Evolutionary conservation across 2,888 invertebrate genomes (phyloP).

Genomic region (Pollenia labialis): DNA sequence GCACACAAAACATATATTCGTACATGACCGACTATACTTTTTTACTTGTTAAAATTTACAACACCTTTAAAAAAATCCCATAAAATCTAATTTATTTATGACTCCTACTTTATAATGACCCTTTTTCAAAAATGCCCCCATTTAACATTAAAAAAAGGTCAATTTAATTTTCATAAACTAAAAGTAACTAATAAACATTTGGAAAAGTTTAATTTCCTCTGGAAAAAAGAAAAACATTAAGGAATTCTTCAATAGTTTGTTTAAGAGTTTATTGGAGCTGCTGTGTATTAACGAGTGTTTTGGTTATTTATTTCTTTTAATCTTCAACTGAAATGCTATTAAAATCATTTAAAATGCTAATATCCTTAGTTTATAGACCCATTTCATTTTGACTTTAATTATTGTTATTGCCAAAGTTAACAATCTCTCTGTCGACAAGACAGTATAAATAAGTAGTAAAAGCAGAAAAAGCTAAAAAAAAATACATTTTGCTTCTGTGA

Average conservation of each 20-base stretch:
- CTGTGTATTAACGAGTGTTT: constrained; percentile 16
- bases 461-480: constrained; percentile 7
- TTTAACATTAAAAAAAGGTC: constrained; percentile 76
- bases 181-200: constrained; percentile 45
- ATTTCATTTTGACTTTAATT: constrained; percentile 82
- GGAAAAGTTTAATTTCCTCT: constrained; percentile 59
- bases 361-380: constrained; percentile 80
- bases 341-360: constrained; percentile 82
- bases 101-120: constrained; percentile 18
- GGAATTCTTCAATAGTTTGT: constrained; percentile 10
- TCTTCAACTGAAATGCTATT: constrained; percentile 74
- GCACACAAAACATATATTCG: too few relatives aligned
- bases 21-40: too few relatives aligned
- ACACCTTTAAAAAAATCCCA: neutral
- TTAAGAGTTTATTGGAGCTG: constrained; percentile 3
- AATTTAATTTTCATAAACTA: constrained; percentile 81
- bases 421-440: constrained; percentile 77
- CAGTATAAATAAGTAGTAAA: constrained; percentile 61
- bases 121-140: neutral
- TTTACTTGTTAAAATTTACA: neutral
- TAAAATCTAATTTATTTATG: constrained; percentile 32
- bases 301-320: constrained; percentile 58
- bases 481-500: constrained; percentile 65
- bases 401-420: constrained; percentile 83
- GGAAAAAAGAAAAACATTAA: neutral